phyloP scores from a whole-genome alignment of 2,888 invertebrate genomes.

The Drosophila recens region DNA sequence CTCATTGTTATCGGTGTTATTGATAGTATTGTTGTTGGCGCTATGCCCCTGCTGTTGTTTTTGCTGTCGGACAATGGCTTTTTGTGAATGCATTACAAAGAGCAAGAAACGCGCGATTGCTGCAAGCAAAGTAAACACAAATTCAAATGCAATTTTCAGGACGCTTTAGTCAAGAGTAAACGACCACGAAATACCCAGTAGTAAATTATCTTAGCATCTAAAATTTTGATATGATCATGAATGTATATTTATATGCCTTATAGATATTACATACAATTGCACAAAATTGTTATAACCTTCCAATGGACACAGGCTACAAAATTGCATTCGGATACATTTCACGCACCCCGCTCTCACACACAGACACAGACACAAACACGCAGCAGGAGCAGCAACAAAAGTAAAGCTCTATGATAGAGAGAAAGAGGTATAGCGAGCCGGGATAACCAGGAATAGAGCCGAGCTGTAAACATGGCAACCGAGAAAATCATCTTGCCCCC shows the following conservation, averaged over 20 bases:
- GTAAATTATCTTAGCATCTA: no score
- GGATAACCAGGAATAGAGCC: conserved; percentile 16
- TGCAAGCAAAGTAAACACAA: conserved; percentile 25
- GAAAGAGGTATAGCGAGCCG: neutral
- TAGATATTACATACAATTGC: neutral
- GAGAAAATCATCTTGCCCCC: conserved; percentile 16
- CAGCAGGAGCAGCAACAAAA: neutral
- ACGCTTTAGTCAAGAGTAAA: conserved; percentile 7
- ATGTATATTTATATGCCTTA: neutral
- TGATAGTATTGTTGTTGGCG: conserved; percentile 4
- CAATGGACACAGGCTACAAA: neutral
- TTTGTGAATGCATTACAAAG: conserved; percentile 11
- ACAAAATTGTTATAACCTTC: neutral
- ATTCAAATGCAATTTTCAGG: conserved; percentile 37
- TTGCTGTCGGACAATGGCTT: conserved; percentile 6
- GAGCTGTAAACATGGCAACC: conserved; percentile 21
- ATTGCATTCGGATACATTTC: conserved; percentile 5
- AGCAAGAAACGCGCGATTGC: neutral
- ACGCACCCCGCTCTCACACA: neutral
- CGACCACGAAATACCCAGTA: neutral
- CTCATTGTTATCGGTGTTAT: conserved; percentile 8
- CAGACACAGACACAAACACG: conserved; percentile 21
- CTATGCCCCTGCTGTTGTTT: conserved; percentile 4
- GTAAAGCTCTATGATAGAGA: neutral
- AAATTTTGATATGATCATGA: no score